Evolutionary conservation across 2,113 vertebrate species (phyloP), one percentile per base, ranked within the genome.

Genomic region (Prunella fulvescens): DNA sequence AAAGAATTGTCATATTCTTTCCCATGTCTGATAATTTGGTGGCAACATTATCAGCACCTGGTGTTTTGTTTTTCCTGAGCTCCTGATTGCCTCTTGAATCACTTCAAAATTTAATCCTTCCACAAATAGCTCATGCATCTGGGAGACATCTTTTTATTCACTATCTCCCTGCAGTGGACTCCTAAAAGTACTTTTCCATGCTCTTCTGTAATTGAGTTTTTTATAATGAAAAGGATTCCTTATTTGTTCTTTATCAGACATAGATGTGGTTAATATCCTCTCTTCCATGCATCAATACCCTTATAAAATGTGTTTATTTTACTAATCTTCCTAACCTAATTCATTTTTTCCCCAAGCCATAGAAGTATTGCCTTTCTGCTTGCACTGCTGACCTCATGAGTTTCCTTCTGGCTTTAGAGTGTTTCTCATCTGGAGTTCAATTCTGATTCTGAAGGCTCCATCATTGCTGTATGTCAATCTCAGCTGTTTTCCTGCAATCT

Each of bases 91-190:
- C 66, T 77, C 85, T 94, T 4, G 1, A 85, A 82, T 85, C 81
- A 79, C 78, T 88, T 90, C 81, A 92, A 87, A 87, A 79, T 88
- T 79, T 77, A 94, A 86, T 95, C 73, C 79, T 90, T 85, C 66
- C n/a, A 61, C 53, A 88, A 62, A 88, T 60, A 90, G 26, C 60
- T 84, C 19, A 12, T 77, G 60, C 76, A 83, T 78, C 77, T 84
- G 40, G 64, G 18, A 90, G 23, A 71, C 42, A 71, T 39, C 3
- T 78, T 86, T 90, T 93, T 83, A 44, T 91, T 97, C 51, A 40
- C 44, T 64, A 70, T 37, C 70, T 81, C 44, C 37, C 72, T 51
- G 28, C 60, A 87, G 69, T 74, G 81, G 65, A 78, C 86, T 48
- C 31, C 81, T 51, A 19, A 64, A 93, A 86, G 51, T 58, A 72